Percentiles rank a stretch among this genome's conserved stretches.
These are phyloP conservation scores for Oophaga pumilio DNA, from an alignment of 2,113 vertebrate genomes.

Conservation along the genomic window DNA sequence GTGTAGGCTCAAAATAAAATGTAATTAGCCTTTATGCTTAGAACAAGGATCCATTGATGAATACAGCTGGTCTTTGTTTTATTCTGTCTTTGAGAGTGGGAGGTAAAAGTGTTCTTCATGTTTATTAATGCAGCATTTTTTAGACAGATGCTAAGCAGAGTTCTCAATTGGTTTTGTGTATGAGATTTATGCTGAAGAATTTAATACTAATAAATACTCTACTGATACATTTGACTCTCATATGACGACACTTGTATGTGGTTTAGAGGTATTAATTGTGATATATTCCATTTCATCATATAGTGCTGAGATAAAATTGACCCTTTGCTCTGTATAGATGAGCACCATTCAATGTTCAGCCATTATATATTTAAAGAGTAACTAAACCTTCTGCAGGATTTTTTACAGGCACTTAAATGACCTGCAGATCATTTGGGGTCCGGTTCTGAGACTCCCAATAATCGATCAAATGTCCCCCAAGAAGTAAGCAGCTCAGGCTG, in stretches of 20 bases:
- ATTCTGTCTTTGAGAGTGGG: slow-evolving; percentile 80
- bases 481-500: no score
- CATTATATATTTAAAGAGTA: neutral
- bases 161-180: slow-evolving; percentile 77
- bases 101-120: slow-evolving; percentile 84
- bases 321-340: neutral
- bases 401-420: no score
- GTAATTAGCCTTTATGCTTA: slow-evolving; percentile 85
- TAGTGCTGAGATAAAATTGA: neutral
- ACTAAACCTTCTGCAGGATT: no score
- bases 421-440: no score
- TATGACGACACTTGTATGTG: neutral
- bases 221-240: neutral
- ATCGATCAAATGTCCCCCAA: no score
- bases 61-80: slow-evolving; percentile 85
- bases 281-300: neutral
- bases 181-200: slow-evolving; percentile 61
- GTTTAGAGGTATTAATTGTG: neutral
- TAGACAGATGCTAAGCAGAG: slow-evolving; percentile 79
- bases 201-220: slow-evolving; percentile 26
- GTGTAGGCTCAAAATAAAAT: slow-evolving; percentile 84
- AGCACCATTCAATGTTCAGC: neutral
- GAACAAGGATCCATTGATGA: slow-evolving; percentile 90
- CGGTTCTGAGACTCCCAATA: no score
- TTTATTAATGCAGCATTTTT: slow-evolving; percentile 83